A percentile compares a stretch with the other conserved stretches of the same genome.
phyloP scores from a whole-genome alignment of 2,113 vertebrate genomes.

The Boulengeromyrus knoepffleri region DNA sequence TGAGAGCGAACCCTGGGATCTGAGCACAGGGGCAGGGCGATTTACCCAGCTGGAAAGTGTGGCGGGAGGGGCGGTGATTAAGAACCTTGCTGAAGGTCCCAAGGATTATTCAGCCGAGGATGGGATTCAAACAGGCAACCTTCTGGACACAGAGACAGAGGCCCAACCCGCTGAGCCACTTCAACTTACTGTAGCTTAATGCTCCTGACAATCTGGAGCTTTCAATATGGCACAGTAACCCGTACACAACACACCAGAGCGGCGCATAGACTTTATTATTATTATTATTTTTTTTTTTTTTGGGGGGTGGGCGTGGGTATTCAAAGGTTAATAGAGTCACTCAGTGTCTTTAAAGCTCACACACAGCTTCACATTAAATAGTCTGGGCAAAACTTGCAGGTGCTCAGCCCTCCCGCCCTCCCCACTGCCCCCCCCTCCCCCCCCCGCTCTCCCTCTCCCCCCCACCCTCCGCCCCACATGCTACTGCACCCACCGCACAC shows the following conservation, averaged over 20 bases:
- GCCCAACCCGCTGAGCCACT: background rate
- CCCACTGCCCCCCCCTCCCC: too few relatives aligned
- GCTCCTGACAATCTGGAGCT: background rate
- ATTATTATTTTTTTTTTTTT: too few relatives aligned
- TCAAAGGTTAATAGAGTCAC: background rate
- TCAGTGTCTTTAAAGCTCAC: background rate
- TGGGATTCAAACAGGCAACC: background rate
- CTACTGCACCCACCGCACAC: too few relatives aligned
- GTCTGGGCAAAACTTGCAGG: too few relatives aligned
- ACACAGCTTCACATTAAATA: background rate
- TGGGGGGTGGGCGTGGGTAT: too few relatives aligned
- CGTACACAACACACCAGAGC: background rate
- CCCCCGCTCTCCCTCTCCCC: too few relatives aligned
- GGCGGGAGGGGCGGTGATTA: background rate
- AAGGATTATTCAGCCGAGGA: background rate
- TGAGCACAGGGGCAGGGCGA: background rate
- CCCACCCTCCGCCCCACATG: too few relatives aligned
- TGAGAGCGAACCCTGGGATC: background rate
- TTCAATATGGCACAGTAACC: background rate
- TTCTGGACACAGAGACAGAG: background rate
- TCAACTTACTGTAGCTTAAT: background rate
- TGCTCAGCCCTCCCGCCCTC: too few relatives aligned
- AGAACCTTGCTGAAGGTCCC: background rate
- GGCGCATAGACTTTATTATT: background rate
- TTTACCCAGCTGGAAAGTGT: background rate